phyloP scores from a whole-genome alignment of 2,113 vertebrate genomes.

The Micromys minutus region DNA sequence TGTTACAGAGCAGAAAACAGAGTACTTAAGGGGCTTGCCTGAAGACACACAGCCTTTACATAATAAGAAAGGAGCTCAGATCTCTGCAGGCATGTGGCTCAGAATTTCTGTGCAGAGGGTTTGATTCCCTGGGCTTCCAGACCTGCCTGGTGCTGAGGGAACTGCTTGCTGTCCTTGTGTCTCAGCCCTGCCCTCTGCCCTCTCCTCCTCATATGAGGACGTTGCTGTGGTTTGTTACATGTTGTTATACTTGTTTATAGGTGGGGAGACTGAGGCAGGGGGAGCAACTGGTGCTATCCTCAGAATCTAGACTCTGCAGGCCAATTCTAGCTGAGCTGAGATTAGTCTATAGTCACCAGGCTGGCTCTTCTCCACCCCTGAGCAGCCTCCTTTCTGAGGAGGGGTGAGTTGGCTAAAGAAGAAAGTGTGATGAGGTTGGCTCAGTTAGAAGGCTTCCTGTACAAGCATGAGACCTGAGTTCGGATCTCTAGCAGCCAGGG shows the following conservation, averaged over 20 bases:
- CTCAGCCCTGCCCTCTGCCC: background rate
- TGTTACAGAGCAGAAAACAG: background rate
- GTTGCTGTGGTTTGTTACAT: background rate
- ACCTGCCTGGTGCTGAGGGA: background rate
- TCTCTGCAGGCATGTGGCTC: background rate
- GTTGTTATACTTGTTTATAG: background rate
- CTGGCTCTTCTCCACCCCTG: background rate
- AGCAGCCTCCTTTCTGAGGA: background rate
- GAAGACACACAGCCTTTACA: background rate
- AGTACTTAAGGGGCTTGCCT: background rate
- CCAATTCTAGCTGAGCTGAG: background rate
- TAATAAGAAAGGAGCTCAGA: background rate
- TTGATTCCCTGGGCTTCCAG: no score
- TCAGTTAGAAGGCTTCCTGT: background rate
- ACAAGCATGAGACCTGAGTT: background rate
- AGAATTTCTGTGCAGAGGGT: background rate
- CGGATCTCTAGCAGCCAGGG: background rate
- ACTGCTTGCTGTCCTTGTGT: background rate
- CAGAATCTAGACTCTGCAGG: background rate
- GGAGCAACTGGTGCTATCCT: background rate
- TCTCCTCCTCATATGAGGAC: fast-evolving
- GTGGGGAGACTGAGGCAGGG: background rate
- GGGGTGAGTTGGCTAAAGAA: background rate
- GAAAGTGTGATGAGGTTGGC: background rate
- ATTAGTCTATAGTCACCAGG: background rate